Evolutionary conservation across 2,888 invertebrate genomes (phyloP).

Genomic region (Rutpela maculata): DNA sequence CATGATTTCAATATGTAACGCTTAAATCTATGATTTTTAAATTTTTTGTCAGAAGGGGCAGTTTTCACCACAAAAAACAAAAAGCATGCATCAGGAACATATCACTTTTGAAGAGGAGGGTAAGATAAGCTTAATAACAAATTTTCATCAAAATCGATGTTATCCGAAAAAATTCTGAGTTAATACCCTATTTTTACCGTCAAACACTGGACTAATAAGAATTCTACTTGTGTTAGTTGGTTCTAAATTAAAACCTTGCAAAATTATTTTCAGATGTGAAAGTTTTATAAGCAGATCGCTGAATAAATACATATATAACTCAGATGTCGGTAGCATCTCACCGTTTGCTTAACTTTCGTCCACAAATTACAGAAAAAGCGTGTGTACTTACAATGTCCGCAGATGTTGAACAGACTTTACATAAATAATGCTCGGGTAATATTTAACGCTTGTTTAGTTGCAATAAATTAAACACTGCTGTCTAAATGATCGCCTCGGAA

Average conservation of each 20-base stretch:
- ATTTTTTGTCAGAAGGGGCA: too few species aligned
- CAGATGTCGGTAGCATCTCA: not conserved
- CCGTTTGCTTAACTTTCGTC: not conserved
- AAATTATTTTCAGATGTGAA: not conserved
- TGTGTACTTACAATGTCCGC: not conserved
- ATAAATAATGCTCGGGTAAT: not conserved
- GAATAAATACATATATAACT: not conserved
- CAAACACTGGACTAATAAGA: too few species aligned
- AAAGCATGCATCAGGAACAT: too few species aligned
- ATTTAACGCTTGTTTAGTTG: not conserved
- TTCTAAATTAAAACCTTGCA: not conserved
- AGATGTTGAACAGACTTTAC: not conserved
- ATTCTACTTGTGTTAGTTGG: too few species aligned
- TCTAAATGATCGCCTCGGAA: not conserved
- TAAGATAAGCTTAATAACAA: too few species aligned
- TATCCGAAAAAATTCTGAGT: too few species aligned
- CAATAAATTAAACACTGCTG: slow-evolving; percentile 1
- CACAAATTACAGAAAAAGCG: not conserved
- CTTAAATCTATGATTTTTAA: too few species aligned
- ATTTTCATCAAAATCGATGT: too few species aligned
- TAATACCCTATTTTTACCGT: too few species aligned
- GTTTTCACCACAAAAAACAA: too few species aligned
- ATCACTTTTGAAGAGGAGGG: too few species aligned
- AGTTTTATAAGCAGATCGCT: not conserved
- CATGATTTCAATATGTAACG: too few species aligned